These are phyloP conservation scores for Eulithis testata DNA, from an alignment of 2,888 invertebrate species.

Conservation along the genomic window DNA sequence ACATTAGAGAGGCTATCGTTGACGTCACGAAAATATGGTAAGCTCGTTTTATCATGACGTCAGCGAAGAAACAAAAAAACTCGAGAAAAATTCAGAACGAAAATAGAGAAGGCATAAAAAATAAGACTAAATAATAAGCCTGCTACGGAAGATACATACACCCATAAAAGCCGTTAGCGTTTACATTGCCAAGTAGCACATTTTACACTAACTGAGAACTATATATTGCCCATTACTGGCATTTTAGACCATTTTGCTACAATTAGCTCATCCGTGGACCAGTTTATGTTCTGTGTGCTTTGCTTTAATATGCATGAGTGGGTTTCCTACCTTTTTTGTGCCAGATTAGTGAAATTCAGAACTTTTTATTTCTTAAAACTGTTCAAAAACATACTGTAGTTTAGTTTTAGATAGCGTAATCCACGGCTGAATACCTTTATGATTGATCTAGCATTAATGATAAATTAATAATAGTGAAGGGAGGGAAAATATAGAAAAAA, in stretches of 20 bases:
- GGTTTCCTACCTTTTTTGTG: slow-evolving; percentile 14
- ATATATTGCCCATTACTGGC: slow-evolving; percentile 49
- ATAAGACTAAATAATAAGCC: slow-evolving; percentile 48
- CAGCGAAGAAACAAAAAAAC: too few relatives aligned
- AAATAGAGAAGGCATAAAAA: slow-evolving; percentile 13
- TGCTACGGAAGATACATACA: slow-evolving; percentile 51
- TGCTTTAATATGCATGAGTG: slow-evolving; percentile 31
- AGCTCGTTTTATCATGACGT: too few relatives aligned
- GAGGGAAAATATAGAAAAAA: too few relatives aligned
- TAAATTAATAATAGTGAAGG: too few relatives aligned
- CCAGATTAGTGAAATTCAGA: slow-evolving; percentile 26
- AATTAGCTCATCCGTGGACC: slow-evolving; percentile 50
- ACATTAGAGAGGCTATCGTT: too few relatives aligned
- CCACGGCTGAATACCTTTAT: too few relatives aligned
- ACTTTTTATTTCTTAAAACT: slow-evolving; percentile 11
- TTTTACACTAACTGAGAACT: slow-evolving; percentile 49
- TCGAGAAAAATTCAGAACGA: not conserved
- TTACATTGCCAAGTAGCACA: slow-evolving; percentile 55
- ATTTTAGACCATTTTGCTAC: slow-evolving; percentile 54
- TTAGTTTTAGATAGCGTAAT: too few relatives aligned
- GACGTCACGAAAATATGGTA: too few relatives aligned
- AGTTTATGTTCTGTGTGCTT: slow-evolving; percentile 29
- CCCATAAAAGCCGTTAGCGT: slow-evolving; percentile 62
- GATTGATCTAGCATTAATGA: too few relatives aligned
- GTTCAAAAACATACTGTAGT: slow-evolving; percentile 19